A percentile compares a stretch with the other conserved stretches of the same genome.
Evolutionary conservation across 2,113 vertebrate genomes (phyloP).

Genomic region (Aspiorhynchus laticeps): DNA sequence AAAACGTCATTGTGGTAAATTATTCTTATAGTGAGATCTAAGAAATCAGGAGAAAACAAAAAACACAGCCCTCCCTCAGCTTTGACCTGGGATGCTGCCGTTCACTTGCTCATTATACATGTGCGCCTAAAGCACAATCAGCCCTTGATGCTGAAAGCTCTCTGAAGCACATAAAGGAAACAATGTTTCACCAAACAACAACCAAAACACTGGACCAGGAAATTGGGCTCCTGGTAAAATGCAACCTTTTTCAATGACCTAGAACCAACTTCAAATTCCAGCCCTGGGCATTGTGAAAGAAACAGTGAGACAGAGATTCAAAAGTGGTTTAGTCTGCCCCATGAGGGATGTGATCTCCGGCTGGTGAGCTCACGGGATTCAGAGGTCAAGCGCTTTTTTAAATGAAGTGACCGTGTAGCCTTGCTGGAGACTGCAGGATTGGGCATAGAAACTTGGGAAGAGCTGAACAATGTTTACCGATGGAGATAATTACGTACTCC

Average conservation of each 20-base stretch:
- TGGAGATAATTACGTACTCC: slow-evolving; percentile 56
- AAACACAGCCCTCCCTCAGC: neutral
- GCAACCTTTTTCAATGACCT: slow-evolving; percentile 18
- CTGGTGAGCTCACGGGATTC: slow-evolving; percentile 16
- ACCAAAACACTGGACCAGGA: neutral
- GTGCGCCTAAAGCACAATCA: neutral
- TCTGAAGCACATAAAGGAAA: slow-evolving; percentile 31
- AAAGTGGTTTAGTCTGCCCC: neutral
- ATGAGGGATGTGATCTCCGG: neutral
- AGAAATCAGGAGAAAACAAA: slow-evolving; percentile 5
- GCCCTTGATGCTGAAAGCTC: slow-evolving; percentile 1
- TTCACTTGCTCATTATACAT: slow-evolving; percentile 29
- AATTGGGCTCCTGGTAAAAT: slow-evolving; percentile 6
- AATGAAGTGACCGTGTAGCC: slow-evolving; percentile 45
- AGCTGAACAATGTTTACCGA: slow-evolving; percentile 57
- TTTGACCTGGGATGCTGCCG: slow-evolving; percentile 17
- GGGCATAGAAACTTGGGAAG: slow-evolving; percentile 37
- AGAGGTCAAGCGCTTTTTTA: slow-evolving; percentile 44
- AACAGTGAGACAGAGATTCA: slow-evolving; percentile 7
- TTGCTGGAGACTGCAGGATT: slow-evolving; percentile 36
- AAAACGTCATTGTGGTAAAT: neutral
- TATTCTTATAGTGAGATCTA: neutral
- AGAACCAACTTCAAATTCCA: neutral
- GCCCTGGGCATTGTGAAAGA: slow-evolving; percentile 14
- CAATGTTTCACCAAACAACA: no score